These are phyloP conservation scores for Hephaestus fuliginosus DNA, from an alignment of 2,797 vertebrate species.

Conservation along the genomic window DNA sequence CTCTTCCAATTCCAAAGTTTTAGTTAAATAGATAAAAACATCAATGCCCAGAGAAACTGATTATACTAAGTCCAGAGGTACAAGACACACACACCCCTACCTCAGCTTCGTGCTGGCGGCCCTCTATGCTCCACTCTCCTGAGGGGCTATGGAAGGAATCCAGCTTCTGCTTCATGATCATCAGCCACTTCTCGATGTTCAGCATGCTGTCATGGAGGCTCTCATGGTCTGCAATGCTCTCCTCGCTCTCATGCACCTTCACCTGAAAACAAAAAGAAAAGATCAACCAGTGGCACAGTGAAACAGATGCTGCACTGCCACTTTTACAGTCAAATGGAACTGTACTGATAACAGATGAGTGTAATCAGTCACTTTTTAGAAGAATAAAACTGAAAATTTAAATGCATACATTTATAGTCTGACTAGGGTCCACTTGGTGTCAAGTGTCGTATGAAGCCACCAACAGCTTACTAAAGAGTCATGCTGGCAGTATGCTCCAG, in stretches of 20 bases:
- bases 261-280: constrained; percentile 55
- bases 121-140: constrained; percentile 76
- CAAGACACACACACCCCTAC: constrained; percentile 73
- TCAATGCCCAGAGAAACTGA: not conserved
- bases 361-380: not conserved
- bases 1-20: too few species aligned
- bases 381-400: too few species aligned
- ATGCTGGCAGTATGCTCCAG: not conserved
- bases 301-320: not conserved
- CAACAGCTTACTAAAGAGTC: not conserved
- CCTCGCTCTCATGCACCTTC: constrained; percentile 78
- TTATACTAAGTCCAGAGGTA: not conserved
- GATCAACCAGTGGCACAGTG: not conserved
- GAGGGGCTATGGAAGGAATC: constrained; percentile 76
- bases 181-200: constrained; percentile 90
- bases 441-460: not conserved
- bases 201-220: constrained; percentile 86
- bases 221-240: constrained; percentile 84
- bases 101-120: constrained; percentile 85
- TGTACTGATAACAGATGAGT: not conserved
- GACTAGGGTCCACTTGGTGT: not conserved
- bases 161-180: constrained; percentile 85
- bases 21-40: not conserved
- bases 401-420: not conserved
- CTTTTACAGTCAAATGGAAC: not conserved